These are phyloP conservation scores for Epicampocera succincta DNA, from an alignment of 2,888 invertebrate species.

Conservation along the genomic window DNA sequence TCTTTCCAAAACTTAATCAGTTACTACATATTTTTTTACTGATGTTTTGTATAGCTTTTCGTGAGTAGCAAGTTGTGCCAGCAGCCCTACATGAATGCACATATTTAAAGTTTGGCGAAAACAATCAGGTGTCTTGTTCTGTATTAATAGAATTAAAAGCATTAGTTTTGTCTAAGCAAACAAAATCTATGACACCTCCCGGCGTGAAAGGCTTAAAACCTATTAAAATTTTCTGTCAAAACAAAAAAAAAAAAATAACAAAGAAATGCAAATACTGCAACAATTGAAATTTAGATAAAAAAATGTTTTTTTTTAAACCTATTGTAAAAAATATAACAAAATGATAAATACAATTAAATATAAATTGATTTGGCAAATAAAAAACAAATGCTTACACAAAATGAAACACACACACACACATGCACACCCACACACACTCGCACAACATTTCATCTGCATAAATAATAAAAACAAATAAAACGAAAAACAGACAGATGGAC, in stretches of 20 bases:
- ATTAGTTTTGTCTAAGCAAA: background rate
- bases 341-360: slow-evolving; percentile 49
- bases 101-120: no score
- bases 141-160: no score
- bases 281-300: slow-evolving; percentile 30
- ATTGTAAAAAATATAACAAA: slow-evolving; percentile 18
- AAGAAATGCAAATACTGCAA: slow-evolving; percentile 40
- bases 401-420: background rate
- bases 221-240: slow-evolving; percentile 18
- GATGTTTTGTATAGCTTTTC: no score
- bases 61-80: no score
- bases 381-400: slow-evolving; percentile 17
- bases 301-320: background rate
- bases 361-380: slow-evolving; percentile 53
- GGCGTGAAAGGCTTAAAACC: slow-evolving; percentile 25
- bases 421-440: background rate
- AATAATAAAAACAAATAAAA: slow-evolving; percentile 9
- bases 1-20: no score
- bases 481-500: background rate
- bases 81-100: no score
- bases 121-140: no score
- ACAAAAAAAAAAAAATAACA: slow-evolving; percentile 16
- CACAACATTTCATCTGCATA: slow-evolving; percentile 20
- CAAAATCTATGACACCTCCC: background rate
- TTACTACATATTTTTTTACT: no score